Conservation (phyloP, 2,113 vertebrate species). For the Corythaixoides concolor region DNA sequence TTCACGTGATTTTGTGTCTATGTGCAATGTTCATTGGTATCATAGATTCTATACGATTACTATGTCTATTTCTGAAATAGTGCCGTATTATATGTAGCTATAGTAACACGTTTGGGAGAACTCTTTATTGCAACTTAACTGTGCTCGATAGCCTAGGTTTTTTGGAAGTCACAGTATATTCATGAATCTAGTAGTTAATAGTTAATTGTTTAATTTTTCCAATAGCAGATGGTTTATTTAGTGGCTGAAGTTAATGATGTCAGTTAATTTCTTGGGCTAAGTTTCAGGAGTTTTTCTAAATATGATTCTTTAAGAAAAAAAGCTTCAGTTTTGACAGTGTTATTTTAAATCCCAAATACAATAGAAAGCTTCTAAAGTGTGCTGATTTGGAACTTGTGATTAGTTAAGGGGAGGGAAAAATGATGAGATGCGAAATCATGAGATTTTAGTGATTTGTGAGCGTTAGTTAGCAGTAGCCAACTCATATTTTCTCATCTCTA, state of each 20-base stretch:
- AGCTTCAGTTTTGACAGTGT: not conserved
- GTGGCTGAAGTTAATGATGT: not conserved
- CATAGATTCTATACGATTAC: not conserved
- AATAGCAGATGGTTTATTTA: not conserved
- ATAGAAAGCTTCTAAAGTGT: not conserved
- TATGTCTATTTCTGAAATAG: not conserved
- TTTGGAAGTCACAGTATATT: not conserved
- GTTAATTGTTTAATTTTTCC: not conserved
- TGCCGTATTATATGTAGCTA: not conserved
- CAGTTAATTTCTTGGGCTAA: not conserved
- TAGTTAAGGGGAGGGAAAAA: not conserved
- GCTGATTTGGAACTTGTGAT: not conserved
- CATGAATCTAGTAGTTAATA: not conserved
- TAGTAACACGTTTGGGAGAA: not conserved
- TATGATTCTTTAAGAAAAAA: not conserved
- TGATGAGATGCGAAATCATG: not conserved
- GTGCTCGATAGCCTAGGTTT: not conserved
- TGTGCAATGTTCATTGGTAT: not conserved
- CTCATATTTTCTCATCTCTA: not conserved
- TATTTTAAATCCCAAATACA: not conserved
- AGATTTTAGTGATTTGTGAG: not conserved
- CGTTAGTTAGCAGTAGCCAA: not conserved
- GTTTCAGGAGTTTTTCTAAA: conserved; percentile 4
- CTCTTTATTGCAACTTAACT: not conserved
- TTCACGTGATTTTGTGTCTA: not conserved